These are phyloP conservation scores for Caenorhabditis sp. DNA, from an alignment of 2,888 invertebrate genomes.

Conservation along the genomic window DNA sequence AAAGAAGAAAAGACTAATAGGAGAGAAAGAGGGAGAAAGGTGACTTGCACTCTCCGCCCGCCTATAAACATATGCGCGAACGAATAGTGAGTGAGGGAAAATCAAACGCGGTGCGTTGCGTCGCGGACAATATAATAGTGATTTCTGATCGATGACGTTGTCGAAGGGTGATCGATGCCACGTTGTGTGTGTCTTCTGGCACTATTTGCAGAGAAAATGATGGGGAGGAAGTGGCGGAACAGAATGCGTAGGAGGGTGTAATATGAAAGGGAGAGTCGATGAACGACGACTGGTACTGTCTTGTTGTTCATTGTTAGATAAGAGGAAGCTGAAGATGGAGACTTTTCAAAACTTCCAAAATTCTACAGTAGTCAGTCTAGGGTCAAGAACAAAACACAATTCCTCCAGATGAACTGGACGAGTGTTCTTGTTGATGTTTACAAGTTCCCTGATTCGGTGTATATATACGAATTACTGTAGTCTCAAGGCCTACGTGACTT, in stretches of 20 bases:
- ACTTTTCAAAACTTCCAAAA: not conserved
- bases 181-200: conserved; percentile 16
- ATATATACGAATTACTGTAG: conserved; percentile 55
- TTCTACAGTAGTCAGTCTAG: conserved; percentile 19
- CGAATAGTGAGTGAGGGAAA: conserved; percentile 41
- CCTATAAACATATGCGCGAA: conserved; percentile 36
- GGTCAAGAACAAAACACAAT: not conserved
- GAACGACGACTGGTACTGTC: conserved; percentile 43
- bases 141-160: conserved; percentile 59
- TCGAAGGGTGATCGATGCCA: conserved; percentile 7
- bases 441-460: not conserved
- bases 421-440: conserved; percentile 5
- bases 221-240: conserved; percentile 26
- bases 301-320: conserved; percentile 27
- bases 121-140: conserved; percentile 31
- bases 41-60: conserved; percentile 37
- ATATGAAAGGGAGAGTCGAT: conserved; percentile 50
- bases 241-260: conserved; percentile 34
- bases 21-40: conserved; percentile 18
- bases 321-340: conserved; percentile 22
- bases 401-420: not conserved
- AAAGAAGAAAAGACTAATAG: conserved; percentile 6
- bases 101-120: conserved; percentile 41
- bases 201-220: conserved; percentile 34
- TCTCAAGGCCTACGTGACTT: conserved; percentile 43